phyloP scores from a whole-genome alignment of 2,888 invertebrate genomes.

The Miltochrista miniata region DNA sequence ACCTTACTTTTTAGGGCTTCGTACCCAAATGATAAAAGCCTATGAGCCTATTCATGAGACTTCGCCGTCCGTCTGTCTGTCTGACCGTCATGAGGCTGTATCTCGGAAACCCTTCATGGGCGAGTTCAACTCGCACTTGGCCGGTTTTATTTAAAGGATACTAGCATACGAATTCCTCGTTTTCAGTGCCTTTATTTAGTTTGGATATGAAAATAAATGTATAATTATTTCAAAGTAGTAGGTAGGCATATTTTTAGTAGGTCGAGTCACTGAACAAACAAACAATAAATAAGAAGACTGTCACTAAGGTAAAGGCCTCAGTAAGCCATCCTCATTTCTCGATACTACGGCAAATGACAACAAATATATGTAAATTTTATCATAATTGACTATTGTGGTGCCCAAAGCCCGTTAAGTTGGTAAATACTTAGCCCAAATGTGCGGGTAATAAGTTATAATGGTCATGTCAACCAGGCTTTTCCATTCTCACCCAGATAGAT shows the following conservation, averaged over 20 bases:
- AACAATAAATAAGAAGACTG: slow-evolving; percentile 5
- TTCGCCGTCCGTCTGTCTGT: too few species aligned
- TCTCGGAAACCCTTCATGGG: too few species aligned
- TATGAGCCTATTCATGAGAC: too few species aligned
- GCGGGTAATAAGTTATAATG: neutral
- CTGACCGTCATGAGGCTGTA: too few species aligned
- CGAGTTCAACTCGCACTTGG: too few species aligned
- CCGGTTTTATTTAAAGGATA: too few species aligned
- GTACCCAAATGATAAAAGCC: too few species aligned
- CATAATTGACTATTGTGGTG: slow-evolving; percentile 24
- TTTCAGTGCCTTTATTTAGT: too few species aligned
- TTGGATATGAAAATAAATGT: neutral
- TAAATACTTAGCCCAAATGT: slow-evolving; percentile 20
- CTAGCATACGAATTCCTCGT: too few species aligned
- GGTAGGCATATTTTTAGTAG: neutral
- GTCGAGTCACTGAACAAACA: neutral
- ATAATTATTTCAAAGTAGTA: neutral
- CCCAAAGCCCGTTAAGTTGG: slow-evolving; percentile 3
- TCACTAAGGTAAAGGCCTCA: slow-evolving; percentile 14
- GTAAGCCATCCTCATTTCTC: slow-evolving; percentile 24
- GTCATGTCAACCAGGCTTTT: slow-evolving; percentile 3
- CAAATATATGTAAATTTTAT: slow-evolving; percentile 29
- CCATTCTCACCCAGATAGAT: slow-evolving; percentile 2
- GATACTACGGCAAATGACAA: slow-evolving; percentile 14
- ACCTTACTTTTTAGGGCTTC: too few species aligned